Base-by-base conservation (phyloP, 2,888 invertebrate genomes). In the Lasioglossum pauxillum region DNA sequence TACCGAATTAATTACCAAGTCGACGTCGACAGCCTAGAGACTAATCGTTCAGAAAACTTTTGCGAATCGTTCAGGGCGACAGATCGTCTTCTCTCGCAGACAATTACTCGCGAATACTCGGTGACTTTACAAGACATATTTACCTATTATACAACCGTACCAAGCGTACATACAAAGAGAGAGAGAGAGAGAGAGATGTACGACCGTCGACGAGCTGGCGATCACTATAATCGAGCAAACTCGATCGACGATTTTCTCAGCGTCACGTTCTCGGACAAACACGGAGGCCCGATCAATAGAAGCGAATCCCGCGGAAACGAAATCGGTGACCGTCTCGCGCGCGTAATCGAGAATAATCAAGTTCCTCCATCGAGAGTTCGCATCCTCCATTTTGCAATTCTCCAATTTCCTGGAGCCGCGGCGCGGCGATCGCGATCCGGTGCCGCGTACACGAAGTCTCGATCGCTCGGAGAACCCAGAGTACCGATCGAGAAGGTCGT, bases 1-100 rank as follows among this genome's bases (percentile, higher is more conserved):
- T 83, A 86, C 86, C 87, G 87, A 87, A 87, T 87, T 86, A 87
- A 53, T 53, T 53, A 53, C 46, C 80, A 69, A 83, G 69, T 82
- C 80, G 78, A 80, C 83, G 35, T 77, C 76, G 31, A 86, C 82
- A 77, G 71, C 86, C 80, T 86, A 87, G 72, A 79, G 77, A 57
- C 75, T 86, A 83, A 80, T 87, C 79, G 78, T 80, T 67, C 19
- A 67, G 19, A 31, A 67, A 67, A 35, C 46, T 85, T 82, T 77
- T 75, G 67, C 67, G 74, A 80, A 75, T 79, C 80, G 78, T 87
- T 67, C 78, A 80, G 67, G 75, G 46, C 72, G 85, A 80, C 71
- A 10, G 46, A 49, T 80, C 75, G 80, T 80, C 77, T 80, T 76
- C 80, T 78, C 75, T 72, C 72, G 69, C 38, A 38, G n/a, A 38